Evolutionary conservation across 2,888 invertebrate genomes (phyloP), one percentile per base, ranked within the genome.

Genomic region (Drosophila mettleri): DNA sequence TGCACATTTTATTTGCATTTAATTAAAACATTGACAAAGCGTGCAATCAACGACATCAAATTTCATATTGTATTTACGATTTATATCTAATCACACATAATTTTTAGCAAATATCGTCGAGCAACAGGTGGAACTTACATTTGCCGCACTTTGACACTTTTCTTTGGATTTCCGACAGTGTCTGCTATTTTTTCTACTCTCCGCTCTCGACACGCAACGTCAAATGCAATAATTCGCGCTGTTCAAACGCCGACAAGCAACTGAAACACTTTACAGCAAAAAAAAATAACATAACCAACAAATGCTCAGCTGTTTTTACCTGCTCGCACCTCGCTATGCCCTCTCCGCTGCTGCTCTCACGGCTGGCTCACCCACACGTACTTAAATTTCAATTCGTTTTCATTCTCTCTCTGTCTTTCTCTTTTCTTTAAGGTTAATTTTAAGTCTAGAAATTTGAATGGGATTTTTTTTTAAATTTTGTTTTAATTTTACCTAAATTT

Each of bases 221-320:
- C 33, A 18, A 4, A 31, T 24, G 8, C 10, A 39, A 24, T 52
- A 72, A 57, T 34, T 74, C 53, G 33, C 46, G 18, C 55, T 24
- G 54, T 43, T 74, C 78, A 61, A 61, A 43, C 12, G 62, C 53
- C 55, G 51, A 29, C 46, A 39, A 41, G 14, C 61, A 67, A 76
- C 78, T 76, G 76, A 49, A 48, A 20, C 49, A 61, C 57, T 9
- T 3, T 18, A 12, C n/a, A n/a, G 8, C 33, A 2, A 20, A 41
- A 38, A 46, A 52, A 70, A 71, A 60, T 34, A 74, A 57, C 65
- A 59, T 57, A 60, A 48, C 38, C 45, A 38, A 59, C 18, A 63
- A 62, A 45, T 54, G 38, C 71, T 71, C 83, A 80, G 76, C 80
- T 86, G 83, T 67, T 86, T 64, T 83, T 54, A 34, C 69, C 68